Percentiles rank a stretch among this genome's conserved stretches.
Conservation (phyloP, 2,888 invertebrate species). For the Taphrorychus bicolor region DNA sequence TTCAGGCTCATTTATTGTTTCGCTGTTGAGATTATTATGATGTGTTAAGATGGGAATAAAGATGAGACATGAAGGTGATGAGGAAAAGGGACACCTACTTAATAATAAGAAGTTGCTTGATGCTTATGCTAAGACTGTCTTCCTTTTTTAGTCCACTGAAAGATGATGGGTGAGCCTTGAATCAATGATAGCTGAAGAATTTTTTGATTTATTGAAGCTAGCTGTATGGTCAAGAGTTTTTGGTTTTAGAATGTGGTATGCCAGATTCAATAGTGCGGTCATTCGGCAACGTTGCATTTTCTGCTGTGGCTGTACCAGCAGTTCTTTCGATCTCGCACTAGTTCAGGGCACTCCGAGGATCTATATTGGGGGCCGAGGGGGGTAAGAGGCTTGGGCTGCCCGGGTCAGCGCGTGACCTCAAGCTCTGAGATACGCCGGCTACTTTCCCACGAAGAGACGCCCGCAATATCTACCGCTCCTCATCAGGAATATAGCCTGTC, state of each 20-base stretch:
- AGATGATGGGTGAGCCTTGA: no score
- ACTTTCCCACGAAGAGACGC: conserved; percentile 63
- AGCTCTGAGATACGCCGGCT: conserved; percentile 62
- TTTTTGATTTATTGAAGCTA: no score
- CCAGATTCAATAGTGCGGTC: background rate
- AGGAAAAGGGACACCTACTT: background rate
- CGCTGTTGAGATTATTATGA: background rate
- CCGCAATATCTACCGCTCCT: conserved; percentile 62
- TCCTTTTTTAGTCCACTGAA: no score
- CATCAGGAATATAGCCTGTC: conserved; percentile 61
- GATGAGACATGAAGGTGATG: background rate
- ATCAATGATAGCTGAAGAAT: no score
- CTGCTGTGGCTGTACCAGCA: conserved; percentile 19
- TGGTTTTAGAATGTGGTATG: background rate
- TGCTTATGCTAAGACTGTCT: no score
- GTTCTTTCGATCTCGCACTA: conserved; percentile 47
- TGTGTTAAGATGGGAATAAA: background rate
- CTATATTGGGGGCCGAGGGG: conserved; percentile 55
- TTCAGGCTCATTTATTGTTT: background rate
- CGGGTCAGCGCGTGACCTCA: conserved; percentile 62
- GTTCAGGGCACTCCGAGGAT: conserved; percentile 57
- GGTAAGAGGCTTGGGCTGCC: conserved; percentile 48
- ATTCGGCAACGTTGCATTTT: conserved; percentile 32
- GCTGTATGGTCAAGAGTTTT: background rate
- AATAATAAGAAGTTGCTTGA: background rate